Evolutionary conservation across 2,888 invertebrate genomes (phyloP), one percentile per base, ranked within the genome.

Genomic region (Galerucella nymphaeae): DNA sequence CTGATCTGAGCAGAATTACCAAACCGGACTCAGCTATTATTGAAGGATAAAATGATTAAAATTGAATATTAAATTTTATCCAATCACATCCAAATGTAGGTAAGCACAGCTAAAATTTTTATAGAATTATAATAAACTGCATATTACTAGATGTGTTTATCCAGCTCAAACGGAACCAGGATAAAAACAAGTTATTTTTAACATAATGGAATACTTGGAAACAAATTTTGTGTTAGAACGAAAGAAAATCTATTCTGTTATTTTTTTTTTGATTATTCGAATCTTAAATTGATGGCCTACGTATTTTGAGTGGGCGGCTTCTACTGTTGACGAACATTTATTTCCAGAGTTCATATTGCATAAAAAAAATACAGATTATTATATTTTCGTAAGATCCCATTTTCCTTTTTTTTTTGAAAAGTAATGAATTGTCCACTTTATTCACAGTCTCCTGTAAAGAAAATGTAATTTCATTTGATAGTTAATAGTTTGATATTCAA

Each of bases 151-250:
- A 59, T n/a, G 9, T 38, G 14, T 59, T 30, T 30, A 23, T 59
- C n/a, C 38, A 61, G 11, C n/a, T n/a, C 61, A 61, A 16, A 20
- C 42, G 38, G n/a, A 42, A 16, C n/a, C 4, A 8, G 13, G 41
- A 61, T 20, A 10, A 13, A n/a, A 14, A 48, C 8, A 20, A 63
- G 18, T 18, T 63, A 63, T 63, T 63, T 63, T 20, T 63, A 63
- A 20, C 48, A 42, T 23, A 20, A 20, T 63, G 20, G 63, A 48
- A 63, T 48, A 23, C 63, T 20, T 63, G 18, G 23, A 20, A 38
- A 45, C 8, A 48, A 48, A n/a, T 48, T 48, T n/a, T n/a, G 6
- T 48, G 48, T n/a, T n/a, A 6, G n/a, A n/a, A 42, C 42, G 13
- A 42, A 13, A 45, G 2, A 45, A 45, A 4, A 45, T 45, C 45